These are phyloP conservation scores for Semnornis frantzii DNA, from an alignment of 2,113 vertebrate genomes.

Conservation along the genomic window DNA sequence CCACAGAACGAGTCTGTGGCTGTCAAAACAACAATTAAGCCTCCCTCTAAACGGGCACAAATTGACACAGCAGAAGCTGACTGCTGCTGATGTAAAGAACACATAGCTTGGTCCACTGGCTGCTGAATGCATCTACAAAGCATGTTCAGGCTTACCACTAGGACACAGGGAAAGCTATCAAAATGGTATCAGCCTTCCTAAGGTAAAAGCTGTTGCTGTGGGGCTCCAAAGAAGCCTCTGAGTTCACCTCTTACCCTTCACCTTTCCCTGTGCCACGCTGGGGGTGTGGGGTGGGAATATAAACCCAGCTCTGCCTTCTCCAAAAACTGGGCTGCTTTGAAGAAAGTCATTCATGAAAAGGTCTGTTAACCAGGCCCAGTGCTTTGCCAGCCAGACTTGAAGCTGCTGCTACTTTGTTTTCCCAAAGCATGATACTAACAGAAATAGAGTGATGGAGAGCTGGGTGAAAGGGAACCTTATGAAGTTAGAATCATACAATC, in stretches of 20 bases:
- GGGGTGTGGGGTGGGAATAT: background rate
- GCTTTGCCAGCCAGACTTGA: background rate
- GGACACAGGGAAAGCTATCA: background rate
- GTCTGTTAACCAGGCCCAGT: background rate
- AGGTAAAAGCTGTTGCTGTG: background rate
- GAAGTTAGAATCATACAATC: no score
- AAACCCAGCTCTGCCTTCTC: background rate
- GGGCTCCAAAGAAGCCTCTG: fast-evolving
- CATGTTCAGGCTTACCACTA: background rate
- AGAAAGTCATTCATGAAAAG: background rate
- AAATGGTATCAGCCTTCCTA: background rate
- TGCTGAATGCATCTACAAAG: background rate
- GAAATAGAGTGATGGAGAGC: background rate
- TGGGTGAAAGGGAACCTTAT: no score
- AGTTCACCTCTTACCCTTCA: background rate
- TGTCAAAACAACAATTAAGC: conserved; percentile 59
- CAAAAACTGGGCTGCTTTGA: background rate
- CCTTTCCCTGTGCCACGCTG: fast-evolving
- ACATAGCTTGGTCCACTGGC: background rate
- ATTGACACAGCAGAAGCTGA: conserved; percentile 8
- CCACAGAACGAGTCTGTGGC: conserved; percentile 13
- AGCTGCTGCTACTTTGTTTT: background rate
- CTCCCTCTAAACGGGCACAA: background rate
- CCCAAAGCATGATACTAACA: background rate
- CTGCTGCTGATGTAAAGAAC: background rate